Evolutionary conservation across 2,888 invertebrate genomes (phyloP).

Genomic region (Polylopha cassiicola): DNA sequence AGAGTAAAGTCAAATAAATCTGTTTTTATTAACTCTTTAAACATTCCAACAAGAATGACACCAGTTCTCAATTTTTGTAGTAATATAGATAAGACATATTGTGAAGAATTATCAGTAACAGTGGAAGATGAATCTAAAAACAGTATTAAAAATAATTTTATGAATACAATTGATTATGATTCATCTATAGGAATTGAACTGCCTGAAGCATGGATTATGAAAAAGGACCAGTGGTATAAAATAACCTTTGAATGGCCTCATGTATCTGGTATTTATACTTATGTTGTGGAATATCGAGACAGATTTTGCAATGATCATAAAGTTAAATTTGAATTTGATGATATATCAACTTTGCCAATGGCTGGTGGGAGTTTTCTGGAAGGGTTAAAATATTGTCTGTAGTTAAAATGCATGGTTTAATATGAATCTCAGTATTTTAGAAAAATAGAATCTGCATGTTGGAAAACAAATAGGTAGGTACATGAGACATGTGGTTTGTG

Average conservation of each 20-base stretch:
- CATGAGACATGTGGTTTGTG: too few species aligned
- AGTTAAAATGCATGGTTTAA: constrained; percentile 22
- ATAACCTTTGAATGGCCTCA: constrained; percentile 62
- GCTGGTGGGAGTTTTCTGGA: constrained; percentile 62
- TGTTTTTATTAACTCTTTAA: constrained; percentile 63
- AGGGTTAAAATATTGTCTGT: constrained; percentile 66
- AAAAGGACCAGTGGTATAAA: constrained; percentile 65
- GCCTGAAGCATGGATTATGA: constrained; percentile 58
- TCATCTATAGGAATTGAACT: constrained; percentile 61
- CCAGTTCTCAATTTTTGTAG: constrained; percentile 54
- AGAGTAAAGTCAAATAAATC: constrained; percentile 66
- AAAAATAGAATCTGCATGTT: too few species aligned
- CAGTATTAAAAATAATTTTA: constrained; percentile 53
- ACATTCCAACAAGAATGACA: constrained; percentile 64
- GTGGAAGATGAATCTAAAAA: constrained; percentile 55
- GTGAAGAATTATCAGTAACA: constrained; percentile 59
- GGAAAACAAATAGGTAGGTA: too few species aligned
- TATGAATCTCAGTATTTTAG: constrained; percentile 9
- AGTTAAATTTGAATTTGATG: constrained; percentile 65
- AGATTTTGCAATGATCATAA: constrained; percentile 47
- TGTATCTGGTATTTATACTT: constrained; percentile 46
- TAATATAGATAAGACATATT: constrained; percentile 50
- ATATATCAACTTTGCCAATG: constrained; percentile 42
- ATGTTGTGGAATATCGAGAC: constrained; percentile 63
- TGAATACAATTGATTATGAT: constrained; percentile 61